phyloP scores from a whole-genome alignment of 2,113 vertebrate species.

The Sinocyclocheilus anophthalmus region DNA sequence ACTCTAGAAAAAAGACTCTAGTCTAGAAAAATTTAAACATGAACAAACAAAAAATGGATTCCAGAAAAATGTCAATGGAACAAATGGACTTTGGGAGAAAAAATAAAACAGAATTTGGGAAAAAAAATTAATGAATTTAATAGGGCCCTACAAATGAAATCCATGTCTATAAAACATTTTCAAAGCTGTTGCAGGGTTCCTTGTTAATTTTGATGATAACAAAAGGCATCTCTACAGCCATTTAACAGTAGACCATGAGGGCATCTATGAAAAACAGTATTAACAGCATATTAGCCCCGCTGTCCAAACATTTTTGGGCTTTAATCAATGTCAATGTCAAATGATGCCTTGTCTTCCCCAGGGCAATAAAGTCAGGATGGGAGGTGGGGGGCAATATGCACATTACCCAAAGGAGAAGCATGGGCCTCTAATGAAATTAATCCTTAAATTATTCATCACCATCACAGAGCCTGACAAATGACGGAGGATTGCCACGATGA shows the following conservation, averaged over 20 bases:
- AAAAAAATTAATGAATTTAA: no score
- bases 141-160: no score
- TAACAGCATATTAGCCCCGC: conserved; percentile 63
- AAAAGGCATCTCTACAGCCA: neutral
- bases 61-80: no score
- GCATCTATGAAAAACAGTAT: conserved; percentile 53
- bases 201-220: neutral
- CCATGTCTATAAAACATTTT: neutral
- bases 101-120: no score
- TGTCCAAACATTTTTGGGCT: conserved; percentile 68
- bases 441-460: conserved; percentile 52
- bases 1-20: no score
- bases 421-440: conserved; percentile 48
- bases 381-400: neutral
- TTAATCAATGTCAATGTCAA: conserved; percentile 69
- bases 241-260: neutral
- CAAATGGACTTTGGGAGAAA: no score
- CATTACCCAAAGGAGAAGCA: conserved; percentile 34
- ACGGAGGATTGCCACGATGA: conserved; percentile 34
- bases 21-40: no score
- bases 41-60: no score
- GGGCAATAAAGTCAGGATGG: neutral
- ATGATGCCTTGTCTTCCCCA: conserved; percentile 7
- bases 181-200: neutral
- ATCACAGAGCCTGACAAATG: conserved; percentile 47